phyloP scores from a whole-genome alignment of 2,888 invertebrate species.

The Drosophila incognita region DNA sequence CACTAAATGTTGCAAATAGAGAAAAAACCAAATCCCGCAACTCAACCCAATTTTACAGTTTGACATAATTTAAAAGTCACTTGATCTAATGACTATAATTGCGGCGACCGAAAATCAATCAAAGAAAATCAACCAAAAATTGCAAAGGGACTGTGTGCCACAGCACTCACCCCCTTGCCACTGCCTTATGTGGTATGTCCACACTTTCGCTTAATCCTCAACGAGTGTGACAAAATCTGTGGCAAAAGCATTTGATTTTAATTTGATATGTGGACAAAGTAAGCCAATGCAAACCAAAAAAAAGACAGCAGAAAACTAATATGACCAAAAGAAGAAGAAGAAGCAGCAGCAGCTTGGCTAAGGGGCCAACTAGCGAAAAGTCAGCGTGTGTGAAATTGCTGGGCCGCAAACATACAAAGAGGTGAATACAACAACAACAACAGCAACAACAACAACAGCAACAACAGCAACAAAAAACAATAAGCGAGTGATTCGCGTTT shows the following conservation, averaged over 20 bases:
- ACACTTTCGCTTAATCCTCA: slow-evolving; percentile 34
- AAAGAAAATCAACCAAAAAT: slow-evolving; percentile 6
- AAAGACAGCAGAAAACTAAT: slow-evolving; percentile 19
- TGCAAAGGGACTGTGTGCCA: not conserved
- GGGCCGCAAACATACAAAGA: slow-evolving; percentile 19
- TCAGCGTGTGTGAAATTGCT: slow-evolving; percentile 66
- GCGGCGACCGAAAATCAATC: slow-evolving; percentile 39
- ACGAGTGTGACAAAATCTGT: slow-evolving; percentile 61
- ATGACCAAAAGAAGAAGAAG: slow-evolving; percentile 11
- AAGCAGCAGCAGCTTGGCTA: slow-evolving; percentile 16
- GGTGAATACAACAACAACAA: not conserved
- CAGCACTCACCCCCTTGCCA: not conserved
- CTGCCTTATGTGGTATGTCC: slow-evolving; percentile 1
- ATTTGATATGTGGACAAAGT: slow-evolving; percentile 14
- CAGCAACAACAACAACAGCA: slow-evolving; percentile 1
- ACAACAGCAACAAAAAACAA: slow-evolving; percentile 9
- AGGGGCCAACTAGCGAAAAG: slow-evolving; percentile 40
- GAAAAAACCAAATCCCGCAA: slow-evolving; percentile 1
- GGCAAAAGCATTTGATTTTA: slow-evolving; percentile 23
- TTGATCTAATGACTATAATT: slow-evolving; percentile 53
- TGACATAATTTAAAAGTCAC: slow-evolving; percentile 57
- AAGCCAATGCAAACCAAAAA: slow-evolving; percentile 11
- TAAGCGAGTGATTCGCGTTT: slow-evolving; percentile 36
- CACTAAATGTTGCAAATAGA: not conserved
- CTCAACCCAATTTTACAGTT: slow-evolving; percentile 29